Evolutionary conservation across 1,140 invertebrate species (phyloP).

Genomic region (Hypsibius dujardini): DNA sequence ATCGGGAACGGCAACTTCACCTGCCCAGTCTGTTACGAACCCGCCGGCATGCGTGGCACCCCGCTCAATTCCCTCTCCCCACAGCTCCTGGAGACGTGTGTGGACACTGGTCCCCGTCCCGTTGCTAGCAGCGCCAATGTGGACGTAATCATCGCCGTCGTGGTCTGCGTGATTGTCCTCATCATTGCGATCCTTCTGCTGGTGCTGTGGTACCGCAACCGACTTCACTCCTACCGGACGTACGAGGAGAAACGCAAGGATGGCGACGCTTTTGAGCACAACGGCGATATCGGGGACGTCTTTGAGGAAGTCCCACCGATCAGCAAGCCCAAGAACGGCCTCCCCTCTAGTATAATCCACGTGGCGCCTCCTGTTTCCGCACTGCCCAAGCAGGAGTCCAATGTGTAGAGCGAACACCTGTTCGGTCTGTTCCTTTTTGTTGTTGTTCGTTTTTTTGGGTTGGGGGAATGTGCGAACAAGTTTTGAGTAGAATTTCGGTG

Average conservation of each 20-base stretch:
- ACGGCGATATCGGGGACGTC: not conserved
- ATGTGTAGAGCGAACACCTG: too few species aligned
- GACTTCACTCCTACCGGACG: slow-evolving; percentile 6
- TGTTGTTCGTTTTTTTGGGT: too few species aligned
- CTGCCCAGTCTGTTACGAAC: not conserved
- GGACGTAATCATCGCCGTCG: slow-evolving; percentile 13
- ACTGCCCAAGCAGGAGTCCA: too few species aligned
- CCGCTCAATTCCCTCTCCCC: too few species aligned
- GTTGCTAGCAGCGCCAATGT: too few species aligned
- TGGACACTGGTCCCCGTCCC: too few species aligned
- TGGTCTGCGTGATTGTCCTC: slow-evolving; percentile 4
- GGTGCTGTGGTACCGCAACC: slow-evolving; percentile 7
- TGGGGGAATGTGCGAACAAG: too few species aligned
- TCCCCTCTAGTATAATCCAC: not conserved
- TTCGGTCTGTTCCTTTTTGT: too few species aligned
- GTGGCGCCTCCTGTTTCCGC: too few species aligned
- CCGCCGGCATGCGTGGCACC: not conserved
- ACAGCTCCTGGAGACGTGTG: too few species aligned
- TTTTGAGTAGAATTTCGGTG: too few species aligned
- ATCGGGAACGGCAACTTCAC: slow-evolving; percentile 5
- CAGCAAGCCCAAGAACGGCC: slow-evolving; percentile 8
- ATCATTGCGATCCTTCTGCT: slow-evolving; percentile 8
- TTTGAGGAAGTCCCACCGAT: not conserved
- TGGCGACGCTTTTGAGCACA: not conserved
- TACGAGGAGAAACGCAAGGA: slow-evolving; percentile 16